Percentiles rank a stretch among this genome's conserved stretches.
These are phyloP conservation scores for Catagonus wagneri DNA, from an alignment of 2,113 vertebrate genomes.

Conservation along the genomic window DNA sequence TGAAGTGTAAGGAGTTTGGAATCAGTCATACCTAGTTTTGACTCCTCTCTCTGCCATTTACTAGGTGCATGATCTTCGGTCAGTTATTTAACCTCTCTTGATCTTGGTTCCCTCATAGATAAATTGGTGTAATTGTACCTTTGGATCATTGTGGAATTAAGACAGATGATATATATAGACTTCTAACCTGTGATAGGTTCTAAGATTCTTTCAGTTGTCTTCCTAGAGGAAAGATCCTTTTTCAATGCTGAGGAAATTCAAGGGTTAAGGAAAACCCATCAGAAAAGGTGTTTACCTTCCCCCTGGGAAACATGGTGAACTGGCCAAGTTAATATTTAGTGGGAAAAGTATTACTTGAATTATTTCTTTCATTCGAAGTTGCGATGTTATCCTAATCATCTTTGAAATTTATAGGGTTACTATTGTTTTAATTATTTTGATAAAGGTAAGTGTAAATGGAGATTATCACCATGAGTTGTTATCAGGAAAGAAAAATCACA, in stretches of 20 bases:
- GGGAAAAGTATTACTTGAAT: background rate
- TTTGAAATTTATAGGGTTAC: background rate
- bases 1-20: background rate
- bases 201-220: background rate
- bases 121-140: background rate
- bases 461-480: background rate
- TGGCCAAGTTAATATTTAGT: background rate
- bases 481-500: background rate
- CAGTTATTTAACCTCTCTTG: background rate
- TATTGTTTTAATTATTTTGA: background rate
- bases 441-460: background rate
- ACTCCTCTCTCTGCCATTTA: background rate
- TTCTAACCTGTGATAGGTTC: background rate
- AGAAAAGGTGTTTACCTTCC: background rate
- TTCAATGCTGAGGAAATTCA: background rate
- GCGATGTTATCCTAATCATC: background rate
- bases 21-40: background rate
- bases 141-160: background rate
- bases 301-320: background rate
- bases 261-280: background rate
- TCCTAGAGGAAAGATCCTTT: background rate
- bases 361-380: conserved; percentile 9
- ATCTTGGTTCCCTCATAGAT: background rate
- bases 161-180: background rate
- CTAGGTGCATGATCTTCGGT: background rate